Conservation (phyloP, 2,888 invertebrate genomes). For the Hydropsyche betteni region DNA sequence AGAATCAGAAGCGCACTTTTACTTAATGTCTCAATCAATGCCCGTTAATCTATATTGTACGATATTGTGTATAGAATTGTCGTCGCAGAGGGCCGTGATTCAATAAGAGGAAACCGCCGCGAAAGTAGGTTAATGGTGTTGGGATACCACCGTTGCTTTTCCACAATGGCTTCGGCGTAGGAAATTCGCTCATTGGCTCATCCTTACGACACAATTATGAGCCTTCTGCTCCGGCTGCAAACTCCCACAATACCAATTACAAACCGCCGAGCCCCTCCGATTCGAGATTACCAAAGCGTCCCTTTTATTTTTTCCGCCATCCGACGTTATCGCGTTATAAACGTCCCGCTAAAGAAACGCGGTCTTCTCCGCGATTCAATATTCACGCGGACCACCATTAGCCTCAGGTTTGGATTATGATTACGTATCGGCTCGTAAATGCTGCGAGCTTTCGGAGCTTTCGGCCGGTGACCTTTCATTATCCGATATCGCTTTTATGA, state of each 20-base stretch:
- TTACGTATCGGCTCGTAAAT: conserved; percentile 8
- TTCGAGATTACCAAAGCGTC: too few relatives aligned
- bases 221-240: neutral
- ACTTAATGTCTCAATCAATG: too few relatives aligned
- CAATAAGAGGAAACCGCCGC: neutral
- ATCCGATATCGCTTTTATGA: conserved; percentile 19
- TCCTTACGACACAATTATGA: conserved; percentile 17
- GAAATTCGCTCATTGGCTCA: conserved; percentile 1
- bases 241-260: too few relatives aligned
- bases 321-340: too few relatives aligned
- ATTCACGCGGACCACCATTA: too few relatives aligned
- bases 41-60: neutral
- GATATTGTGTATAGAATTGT: too few relatives aligned
- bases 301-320: too few relatives aligned
- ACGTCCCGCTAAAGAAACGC: too few relatives aligned
- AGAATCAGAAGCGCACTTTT: too few relatives aligned
- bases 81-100: too few relatives aligned
- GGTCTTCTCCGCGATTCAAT: too few relatives aligned
- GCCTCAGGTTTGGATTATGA: neutral
- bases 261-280: too few relatives aligned
- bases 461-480: conserved; percentile 16
- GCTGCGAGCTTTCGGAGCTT: neutral
- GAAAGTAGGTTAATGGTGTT: conserved; percentile 19
- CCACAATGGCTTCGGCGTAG: neutral
- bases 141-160: neutral